phyloP scores from a whole-genome alignment of 2,113 vertebrate species.

The Lonchura striata region DNA sequence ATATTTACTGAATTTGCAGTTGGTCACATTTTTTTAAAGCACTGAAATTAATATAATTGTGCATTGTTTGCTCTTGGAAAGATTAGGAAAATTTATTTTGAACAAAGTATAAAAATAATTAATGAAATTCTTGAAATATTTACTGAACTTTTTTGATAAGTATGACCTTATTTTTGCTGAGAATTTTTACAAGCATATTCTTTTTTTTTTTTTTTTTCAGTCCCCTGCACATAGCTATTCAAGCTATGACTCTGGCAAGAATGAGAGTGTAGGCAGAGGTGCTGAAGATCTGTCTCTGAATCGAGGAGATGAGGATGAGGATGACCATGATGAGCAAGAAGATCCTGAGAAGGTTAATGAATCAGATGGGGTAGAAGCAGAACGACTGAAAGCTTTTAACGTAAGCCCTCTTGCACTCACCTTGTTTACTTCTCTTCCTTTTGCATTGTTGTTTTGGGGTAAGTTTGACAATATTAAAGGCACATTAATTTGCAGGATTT shows the following conservation, averaged over 20 bases:
- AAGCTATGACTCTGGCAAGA: slow-evolving; percentile 84
- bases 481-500: slow-evolving; percentile 61
- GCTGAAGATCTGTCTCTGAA: slow-evolving; percentile 81
- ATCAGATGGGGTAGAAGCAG: slow-evolving; percentile 80
- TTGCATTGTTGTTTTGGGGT: slow-evolving; percentile 47
- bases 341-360: slow-evolving; percentile 81
- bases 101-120: background rate
- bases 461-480: slow-evolving; percentile 57
- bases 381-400: slow-evolving; percentile 84
- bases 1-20: background rate
- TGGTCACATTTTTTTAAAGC: background rate
- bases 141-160: background rate
- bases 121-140: background rate
- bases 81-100: background rate
- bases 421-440: slow-evolving; percentile 23
- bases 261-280: slow-evolving; percentile 79
- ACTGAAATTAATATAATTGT: background rate
- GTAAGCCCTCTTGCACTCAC: slow-evolving; percentile 72
- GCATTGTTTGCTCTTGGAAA: background rate
- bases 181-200: background rate
- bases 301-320: slow-evolving; percentile 82
- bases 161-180: background rate
- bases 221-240: slow-evolving; percentile 85
- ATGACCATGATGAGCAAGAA: slow-evolving; percentile 82
- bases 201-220: slow-evolving; percentile 71